Evolutionary conservation across 2,797 vertebrate species (phyloP), one percentile per base, ranked within the genome.

Genomic region (Melopsittacus undulatus): DNA sequence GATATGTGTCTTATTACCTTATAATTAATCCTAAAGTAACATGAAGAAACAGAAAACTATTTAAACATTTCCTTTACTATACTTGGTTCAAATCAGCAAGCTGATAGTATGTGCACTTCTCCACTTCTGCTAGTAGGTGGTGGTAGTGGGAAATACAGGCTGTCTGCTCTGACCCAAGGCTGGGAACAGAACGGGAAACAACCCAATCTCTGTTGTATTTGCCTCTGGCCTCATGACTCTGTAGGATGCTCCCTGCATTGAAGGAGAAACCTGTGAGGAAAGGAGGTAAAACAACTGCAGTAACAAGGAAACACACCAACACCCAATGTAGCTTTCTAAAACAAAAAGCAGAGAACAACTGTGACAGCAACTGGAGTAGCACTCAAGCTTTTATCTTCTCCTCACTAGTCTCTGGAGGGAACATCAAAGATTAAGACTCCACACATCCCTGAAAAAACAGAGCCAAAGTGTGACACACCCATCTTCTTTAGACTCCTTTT

Each of bases 301-400:
- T 32, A 74, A 70, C 7, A 79, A 87, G 30, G 73, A 86, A 92
- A 84, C n/a, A 43, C 4, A 56, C 30, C 27, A 66, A 91, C 38
- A 62, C 24, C 7, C 46, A 48, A 51, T 7, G 2, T 6, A 63
- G 26, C 40, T 67, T 76, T 79, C 90, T 45, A 45, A 52, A 91
- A 73, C 29, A 82, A 79, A 73, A 93, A 62, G 21, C 75, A 96
- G 45, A 89, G 70, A 97, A 76, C 40, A 72, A 72, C 4, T 18
- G 29, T 43, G 78, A 89, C 48, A 75, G 59, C 45, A n/a, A 54
- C 2, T 72, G 59, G 74, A 95, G 87, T 23, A 86, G 81, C 34
- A 69, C 21, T 49, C 20, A 59, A 59, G 61, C 64, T 64, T 67
- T 74, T 84, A 94, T 94, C 91, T 96, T 96, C 83, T 82, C 61